A percentile compares a stretch with the other conserved stretches of the same genome.
Conservation (phyloP, 2,888 invertebrate genomes). For the Eupithecia inturbata region DNA sequence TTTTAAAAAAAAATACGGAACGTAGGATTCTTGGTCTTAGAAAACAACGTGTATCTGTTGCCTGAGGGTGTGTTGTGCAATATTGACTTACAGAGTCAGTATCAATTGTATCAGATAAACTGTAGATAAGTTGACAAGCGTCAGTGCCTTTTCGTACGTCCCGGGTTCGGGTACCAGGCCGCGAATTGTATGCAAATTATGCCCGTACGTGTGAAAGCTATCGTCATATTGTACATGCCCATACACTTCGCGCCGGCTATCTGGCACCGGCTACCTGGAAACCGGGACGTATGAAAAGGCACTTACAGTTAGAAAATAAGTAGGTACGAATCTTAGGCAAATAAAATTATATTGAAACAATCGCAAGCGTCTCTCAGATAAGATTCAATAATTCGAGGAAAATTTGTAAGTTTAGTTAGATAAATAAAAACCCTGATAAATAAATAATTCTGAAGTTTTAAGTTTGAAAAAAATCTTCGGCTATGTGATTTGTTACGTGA, state of each 20-base stretch:
- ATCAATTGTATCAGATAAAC: background rate
- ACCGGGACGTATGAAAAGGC: too few relatives aligned
- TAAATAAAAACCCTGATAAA: background rate
- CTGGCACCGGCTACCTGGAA: too few relatives aligned
- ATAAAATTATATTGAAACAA: background rate
- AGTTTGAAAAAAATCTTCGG: too few relatives aligned
- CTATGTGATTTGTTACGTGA: too few relatives aligned
- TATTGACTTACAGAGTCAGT: background rate
- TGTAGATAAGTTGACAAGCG: background rate
- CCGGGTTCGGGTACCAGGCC: too few relatives aligned
- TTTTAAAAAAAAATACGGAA: background rate
- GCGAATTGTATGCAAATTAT: too few relatives aligned
- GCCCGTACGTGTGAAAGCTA: too few relatives aligned
- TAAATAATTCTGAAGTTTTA: background rate
- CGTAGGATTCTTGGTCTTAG: background rate
- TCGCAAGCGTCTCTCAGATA: constrained; percentile 1
- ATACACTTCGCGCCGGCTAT: too few relatives aligned
- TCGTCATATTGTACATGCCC: too few relatives aligned
- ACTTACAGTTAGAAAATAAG: background rate
- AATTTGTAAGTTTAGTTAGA: background rate
- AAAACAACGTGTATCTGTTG: background rate
- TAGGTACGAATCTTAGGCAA: background rate
- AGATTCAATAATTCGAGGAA: background rate
- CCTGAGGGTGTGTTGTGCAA: background rate
- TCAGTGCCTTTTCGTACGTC: too few relatives aligned